These are phyloP conservation scores for Drosophila algonquin DNA, from an alignment of 2,888 invertebrate species.

Conservation along the genomic window DNA sequence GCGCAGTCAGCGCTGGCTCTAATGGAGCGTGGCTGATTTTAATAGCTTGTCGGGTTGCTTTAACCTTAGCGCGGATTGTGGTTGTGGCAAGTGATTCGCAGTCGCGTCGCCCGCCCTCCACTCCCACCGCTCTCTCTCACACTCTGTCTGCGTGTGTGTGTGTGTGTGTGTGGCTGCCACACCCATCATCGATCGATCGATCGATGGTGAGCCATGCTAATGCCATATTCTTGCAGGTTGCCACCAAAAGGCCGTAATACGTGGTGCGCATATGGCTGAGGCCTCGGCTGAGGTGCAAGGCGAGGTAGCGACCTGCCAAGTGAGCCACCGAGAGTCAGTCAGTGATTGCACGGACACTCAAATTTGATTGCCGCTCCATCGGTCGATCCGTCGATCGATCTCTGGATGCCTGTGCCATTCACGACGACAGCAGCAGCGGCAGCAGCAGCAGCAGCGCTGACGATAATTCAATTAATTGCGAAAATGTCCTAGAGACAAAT, in stretches of 20 bases:
- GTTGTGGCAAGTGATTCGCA: conserved; percentile 67
- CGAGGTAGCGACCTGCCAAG: conserved; percentile 56
- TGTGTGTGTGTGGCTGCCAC: conserved; percentile 50
- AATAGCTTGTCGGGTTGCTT: conserved; percentile 68
- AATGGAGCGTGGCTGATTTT: conserved; percentile 75
- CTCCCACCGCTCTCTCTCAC: not conserved
- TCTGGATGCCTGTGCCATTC: conserved; percentile 42
- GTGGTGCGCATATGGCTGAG: conserved; percentile 50
- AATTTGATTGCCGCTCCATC: conserved; percentile 66
- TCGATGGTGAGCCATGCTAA: conserved; percentile 31
- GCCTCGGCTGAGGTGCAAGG: conserved; percentile 19
- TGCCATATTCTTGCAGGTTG: conserved; percentile 59
- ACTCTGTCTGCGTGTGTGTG: not conserved
- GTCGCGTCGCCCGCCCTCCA: conserved; percentile 1
- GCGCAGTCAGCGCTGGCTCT: conserved; percentile 52
- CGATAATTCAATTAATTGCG: conserved; percentile 80
- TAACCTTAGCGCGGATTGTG: conserved; percentile 58
- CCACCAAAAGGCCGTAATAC: conserved; percentile 53
- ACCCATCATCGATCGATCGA: conserved; percentile 42
- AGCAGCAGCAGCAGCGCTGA: conserved; percentile 29
- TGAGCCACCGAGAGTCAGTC: conserved; percentile 48
- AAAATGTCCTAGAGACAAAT: conserved; percentile 80
- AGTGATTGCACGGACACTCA: conserved; percentile 37
- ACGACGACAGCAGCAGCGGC: conserved; percentile 6
- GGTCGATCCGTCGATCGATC: conserved; percentile 31